Conservation (phyloP, 92 coral and sea anemone species). For the Heliopora coerulea region DNA sequence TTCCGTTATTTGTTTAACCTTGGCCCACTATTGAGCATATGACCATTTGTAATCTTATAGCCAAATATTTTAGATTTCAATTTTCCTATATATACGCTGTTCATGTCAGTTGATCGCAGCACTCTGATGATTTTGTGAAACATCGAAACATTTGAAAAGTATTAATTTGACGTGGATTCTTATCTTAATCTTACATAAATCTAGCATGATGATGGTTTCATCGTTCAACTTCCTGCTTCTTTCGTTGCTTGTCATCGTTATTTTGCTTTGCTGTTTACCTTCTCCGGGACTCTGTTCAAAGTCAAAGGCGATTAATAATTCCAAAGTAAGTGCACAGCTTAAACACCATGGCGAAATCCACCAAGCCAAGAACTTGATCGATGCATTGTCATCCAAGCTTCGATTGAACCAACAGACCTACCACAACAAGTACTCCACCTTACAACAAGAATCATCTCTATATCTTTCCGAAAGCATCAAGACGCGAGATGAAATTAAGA, state of each 20-base stretch:
- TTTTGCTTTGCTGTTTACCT: neutral
- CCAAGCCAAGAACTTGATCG: conserved; percentile 47
- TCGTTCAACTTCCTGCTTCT: neutral
- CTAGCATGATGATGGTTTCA: too few species aligned
- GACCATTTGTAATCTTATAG: too few species aligned
- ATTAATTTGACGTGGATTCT: too few species aligned
- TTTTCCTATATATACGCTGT: too few species aligned
- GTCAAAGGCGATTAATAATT: too few species aligned
- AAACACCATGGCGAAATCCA: conserved; percentile 30
- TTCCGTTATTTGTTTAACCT: too few species aligned
- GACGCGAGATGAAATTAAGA: conserved; percentile 33
- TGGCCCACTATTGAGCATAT: too few species aligned
- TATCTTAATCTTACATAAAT: too few species aligned
- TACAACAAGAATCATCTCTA: conserved; percentile 12
- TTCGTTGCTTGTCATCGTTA: neutral
- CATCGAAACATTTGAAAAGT: too few species aligned
- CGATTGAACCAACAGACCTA: conserved; percentile 35
- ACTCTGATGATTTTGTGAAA: too few species aligned
- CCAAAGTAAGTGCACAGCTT: neutral
- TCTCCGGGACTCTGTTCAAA: neutral
- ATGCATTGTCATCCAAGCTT: conserved; percentile 48
- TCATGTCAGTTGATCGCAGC: too few species aligned
- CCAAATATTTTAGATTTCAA: too few species aligned
- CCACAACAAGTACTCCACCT: neutral
- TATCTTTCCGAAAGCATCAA: conserved; percentile 15